A percentile compares a stretch with the other conserved stretches of the same genome.
Evolutionary conservation across 1,140 invertebrate genomes (phyloP).

Genomic region (Linepithema humile): DNA sequence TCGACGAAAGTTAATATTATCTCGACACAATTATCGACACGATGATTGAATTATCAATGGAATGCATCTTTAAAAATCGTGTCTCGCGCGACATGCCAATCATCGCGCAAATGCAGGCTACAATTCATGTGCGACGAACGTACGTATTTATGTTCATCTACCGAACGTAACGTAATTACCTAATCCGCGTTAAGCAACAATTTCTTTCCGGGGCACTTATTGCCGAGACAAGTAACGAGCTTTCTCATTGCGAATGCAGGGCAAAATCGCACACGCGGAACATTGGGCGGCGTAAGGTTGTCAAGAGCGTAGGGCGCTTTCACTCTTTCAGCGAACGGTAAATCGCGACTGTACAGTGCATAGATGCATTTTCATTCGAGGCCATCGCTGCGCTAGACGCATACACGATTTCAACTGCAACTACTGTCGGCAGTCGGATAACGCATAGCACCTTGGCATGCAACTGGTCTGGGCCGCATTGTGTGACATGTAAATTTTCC

Average conservation of each 20-base stretch:
- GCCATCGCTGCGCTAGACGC: background rate
- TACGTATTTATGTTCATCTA: background rate
- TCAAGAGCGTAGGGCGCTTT: constrained; percentile 23
- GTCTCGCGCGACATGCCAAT: constrained; percentile 24
- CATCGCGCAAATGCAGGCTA: background rate
- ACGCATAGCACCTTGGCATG: constrained; percentile 65
- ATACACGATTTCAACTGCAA: constrained; percentile 55
- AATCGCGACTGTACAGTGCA: constrained; percentile 49
- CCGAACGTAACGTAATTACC: constrained; percentile 35
- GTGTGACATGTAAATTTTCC: constrained; percentile 70
- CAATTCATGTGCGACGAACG: background rate
- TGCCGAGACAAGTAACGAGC: constrained; percentile 57
- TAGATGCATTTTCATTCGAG: constrained; percentile 62
- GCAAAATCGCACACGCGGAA: background rate
- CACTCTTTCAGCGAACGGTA: constrained; percentile 65
- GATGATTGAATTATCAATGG: background rate
- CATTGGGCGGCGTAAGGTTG: background rate
- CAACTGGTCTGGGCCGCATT: constrained; percentile 46
- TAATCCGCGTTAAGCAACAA: constrained; percentile 60
- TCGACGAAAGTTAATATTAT: background rate
- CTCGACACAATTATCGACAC: background rate
- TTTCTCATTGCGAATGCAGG: constrained; percentile 8
- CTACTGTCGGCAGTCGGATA: constrained; percentile 60
- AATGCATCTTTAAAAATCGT: background rate
- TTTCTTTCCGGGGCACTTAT: constrained; percentile 43